Conservation (phyloP, 2,113 vertebrate species). For the Daphoenositta chrysoptera region DNA sequence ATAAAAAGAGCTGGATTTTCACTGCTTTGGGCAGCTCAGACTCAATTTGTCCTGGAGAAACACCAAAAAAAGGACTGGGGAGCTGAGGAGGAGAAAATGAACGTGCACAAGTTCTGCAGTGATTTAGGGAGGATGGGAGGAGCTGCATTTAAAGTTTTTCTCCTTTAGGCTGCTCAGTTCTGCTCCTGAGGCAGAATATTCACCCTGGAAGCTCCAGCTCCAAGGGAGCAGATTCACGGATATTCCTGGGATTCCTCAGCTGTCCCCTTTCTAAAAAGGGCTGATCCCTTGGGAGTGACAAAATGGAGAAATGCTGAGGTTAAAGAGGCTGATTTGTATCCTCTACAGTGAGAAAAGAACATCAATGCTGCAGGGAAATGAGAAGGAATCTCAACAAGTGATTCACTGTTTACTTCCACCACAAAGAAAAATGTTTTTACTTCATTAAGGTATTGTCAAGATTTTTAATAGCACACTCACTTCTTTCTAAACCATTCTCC, state of each 20-base stretch:
- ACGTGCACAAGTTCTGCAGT: not conserved
- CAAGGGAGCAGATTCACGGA: not conserved
- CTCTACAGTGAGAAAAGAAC: not conserved
- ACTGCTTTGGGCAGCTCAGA: not conserved
- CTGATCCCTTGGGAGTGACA: not conserved
- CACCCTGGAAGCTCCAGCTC: not conserved
- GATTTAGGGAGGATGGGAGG: not conserved
- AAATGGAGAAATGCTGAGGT: not conserved
- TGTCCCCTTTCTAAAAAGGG: not conserved
- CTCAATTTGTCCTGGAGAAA: not conserved
- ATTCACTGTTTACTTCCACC: not conserved
- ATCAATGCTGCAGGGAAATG: not conserved
- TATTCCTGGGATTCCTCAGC: not conserved
- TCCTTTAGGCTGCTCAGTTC: not conserved
- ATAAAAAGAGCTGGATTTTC: not conserved
- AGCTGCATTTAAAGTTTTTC: not conserved
- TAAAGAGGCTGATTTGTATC: not conserved
- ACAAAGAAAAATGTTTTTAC: not conserved
- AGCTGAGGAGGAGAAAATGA: not conserved
- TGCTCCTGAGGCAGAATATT: not conserved
- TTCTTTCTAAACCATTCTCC: not conserved
- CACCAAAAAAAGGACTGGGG: not conserved
- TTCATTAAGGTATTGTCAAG: not conserved
- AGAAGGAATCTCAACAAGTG: not conserved
- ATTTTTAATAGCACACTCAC: not conserved